Conservation (phyloP, 92 coral and sea anemone genomes). For the Chrysogorgia sp. region DNA sequence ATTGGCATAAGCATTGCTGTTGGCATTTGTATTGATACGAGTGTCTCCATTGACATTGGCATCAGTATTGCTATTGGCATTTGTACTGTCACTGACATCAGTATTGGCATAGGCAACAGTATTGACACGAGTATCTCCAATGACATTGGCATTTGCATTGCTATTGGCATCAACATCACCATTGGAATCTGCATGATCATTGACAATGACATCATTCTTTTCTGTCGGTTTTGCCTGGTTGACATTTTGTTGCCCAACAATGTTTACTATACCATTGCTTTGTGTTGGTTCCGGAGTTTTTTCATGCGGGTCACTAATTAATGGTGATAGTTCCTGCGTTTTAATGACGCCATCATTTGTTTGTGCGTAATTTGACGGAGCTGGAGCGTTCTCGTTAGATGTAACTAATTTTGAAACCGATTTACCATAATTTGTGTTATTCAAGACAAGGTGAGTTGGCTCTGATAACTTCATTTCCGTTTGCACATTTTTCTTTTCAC, state of each 20-base stretch:
- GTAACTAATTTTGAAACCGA: conserved; percentile 32
- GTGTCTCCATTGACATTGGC: no score
- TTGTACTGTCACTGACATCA: no score
- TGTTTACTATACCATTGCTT: neutral
- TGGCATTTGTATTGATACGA: no score
- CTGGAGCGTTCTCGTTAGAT: conserved; percentile 10
- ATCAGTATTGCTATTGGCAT: no score
- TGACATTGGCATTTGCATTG: no score
- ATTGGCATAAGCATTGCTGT: no score
- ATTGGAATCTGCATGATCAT: no score
- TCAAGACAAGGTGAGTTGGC: conserved; percentile 28
- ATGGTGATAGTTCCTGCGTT: conserved; percentile 20
- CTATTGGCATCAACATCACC: no score
- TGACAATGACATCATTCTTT: no score
- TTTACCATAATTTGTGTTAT: neutral
- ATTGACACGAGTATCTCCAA: no score
- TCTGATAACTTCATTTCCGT: conserved; percentile 12
- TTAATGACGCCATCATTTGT: conserved; percentile 26
- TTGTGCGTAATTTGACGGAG: neutral
- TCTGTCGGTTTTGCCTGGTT: neutral
- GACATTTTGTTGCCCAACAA: neutral
- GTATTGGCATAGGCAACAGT: no score
- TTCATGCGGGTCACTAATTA: conserved; percentile 9
- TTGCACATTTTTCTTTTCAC: neutral
- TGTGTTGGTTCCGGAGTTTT: neutral